Conservation (phyloP, 2,113 vertebrate species). For the Lagopus muta region DNA sequence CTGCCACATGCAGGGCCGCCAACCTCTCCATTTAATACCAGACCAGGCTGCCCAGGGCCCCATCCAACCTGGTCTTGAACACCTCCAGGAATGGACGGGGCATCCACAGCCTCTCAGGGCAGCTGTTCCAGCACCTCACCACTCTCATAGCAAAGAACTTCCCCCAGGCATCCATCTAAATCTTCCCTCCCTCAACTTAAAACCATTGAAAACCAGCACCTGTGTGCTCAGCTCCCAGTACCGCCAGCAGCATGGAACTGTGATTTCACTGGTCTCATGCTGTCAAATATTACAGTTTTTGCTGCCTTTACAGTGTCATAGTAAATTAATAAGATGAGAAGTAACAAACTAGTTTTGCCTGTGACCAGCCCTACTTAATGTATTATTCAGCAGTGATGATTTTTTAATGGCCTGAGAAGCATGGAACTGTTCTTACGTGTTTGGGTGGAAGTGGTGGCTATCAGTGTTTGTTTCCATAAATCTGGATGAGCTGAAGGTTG, state of each 20-base stretch:
- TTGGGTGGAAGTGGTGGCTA: neutral
- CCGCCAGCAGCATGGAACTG: neutral
- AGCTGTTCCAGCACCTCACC: too few species aligned
- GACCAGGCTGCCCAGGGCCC: too few species aligned
- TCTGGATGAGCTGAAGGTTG: neutral
- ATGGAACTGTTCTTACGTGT: neutral
- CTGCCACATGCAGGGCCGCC: too few species aligned
- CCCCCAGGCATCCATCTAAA: too few species aligned
- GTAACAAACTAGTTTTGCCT: neutral
- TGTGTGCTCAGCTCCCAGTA: neutral
- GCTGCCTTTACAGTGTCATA: neutral
- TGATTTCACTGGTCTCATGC: accelerated
- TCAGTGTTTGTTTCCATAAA: neutral
- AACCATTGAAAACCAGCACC: neutral
- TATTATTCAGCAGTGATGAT: neutral
- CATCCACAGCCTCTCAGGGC: too few species aligned
- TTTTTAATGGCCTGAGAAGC: conserved; percentile 7
- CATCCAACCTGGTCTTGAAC: too few species aligned
- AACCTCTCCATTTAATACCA: too few species aligned
- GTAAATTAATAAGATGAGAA: neutral
- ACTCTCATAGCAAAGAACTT: too few species aligned
- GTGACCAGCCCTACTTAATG: conserved; percentile 8
- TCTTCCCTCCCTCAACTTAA: too few species aligned
- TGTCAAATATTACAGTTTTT: neutral
- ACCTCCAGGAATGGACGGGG: too few species aligned